Evolutionary conservation across 2,888 invertebrate species (phyloP).

Genomic region (Pycnomerus fuliginosus): DNA sequence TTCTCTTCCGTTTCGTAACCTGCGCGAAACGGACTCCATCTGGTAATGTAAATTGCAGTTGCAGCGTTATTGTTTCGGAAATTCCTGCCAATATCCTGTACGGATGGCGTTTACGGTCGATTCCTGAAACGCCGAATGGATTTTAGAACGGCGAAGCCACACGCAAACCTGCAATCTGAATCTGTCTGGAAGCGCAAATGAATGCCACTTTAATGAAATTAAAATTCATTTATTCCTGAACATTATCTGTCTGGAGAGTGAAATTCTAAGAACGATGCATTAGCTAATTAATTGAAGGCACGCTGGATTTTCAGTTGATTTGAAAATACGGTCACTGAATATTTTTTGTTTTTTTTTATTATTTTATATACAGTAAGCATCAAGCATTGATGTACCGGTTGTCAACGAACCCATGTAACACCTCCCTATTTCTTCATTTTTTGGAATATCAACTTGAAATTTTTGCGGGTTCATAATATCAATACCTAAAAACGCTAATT

Average conservation of each 20-base stretch:
- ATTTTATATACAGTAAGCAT: no score
- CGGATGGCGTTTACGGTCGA: slow-evolving; percentile 8
- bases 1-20: slow-evolving; percentile 26
- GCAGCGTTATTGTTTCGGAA: slow-evolving; percentile 29
- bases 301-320: no score
- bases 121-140: slow-evolving; percentile 19
- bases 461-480: no score
- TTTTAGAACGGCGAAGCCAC: slow-evolving; percentile 22
- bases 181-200: slow-evolving; percentile 47
- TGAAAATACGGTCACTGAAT: no score
- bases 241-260: slow-evolving; percentile 46
- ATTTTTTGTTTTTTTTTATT: no score
- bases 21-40: slow-evolving; percentile 33
- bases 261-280: slow-evolving; percentile 50
- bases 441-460: no score
- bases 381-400: no score
- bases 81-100: slow-evolving; percentile 23
- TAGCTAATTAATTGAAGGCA: slow-evolving; percentile 48
- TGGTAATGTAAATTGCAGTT: slow-evolving; percentile 35
- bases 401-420: no score
- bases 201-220: slow-evolving; percentile 53
- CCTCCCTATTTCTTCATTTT: no score
- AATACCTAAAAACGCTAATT: no score
- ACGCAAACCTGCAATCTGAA: slow-evolving; percentile 51
- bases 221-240: slow-evolving; percentile 54